phyloP scores from a whole-genome alignment of 64 coral and sea anemone genomes.

The Porites australiensis region DNA sequence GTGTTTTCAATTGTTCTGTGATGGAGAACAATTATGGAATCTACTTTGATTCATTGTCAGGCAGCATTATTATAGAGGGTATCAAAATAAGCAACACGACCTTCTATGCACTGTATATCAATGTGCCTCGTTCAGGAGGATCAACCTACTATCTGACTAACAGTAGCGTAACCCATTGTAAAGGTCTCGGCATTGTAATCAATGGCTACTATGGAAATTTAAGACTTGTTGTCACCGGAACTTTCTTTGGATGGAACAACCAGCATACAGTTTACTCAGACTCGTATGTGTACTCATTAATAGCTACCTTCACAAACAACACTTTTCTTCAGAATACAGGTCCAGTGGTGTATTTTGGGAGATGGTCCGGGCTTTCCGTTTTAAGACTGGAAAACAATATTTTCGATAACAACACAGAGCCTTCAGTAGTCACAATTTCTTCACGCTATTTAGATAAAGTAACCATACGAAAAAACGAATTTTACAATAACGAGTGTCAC shows the following conservation, averaged over 20 bases:
- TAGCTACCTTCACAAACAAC: background rate
- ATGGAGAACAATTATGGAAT: background rate
- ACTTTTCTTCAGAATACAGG: background rate
- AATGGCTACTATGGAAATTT: background rate
- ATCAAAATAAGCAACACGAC: slow-evolving; percentile 12
- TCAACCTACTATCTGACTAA: background rate
- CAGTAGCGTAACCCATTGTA: background rate
- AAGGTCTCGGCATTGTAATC: background rate
- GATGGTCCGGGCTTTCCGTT: background rate
- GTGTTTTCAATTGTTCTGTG: background rate
- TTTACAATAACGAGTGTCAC: slow-evolving; percentile 48
- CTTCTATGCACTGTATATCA: background rate
- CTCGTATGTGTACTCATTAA: background rate
- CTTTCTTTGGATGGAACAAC: slow-evolving; percentile 21
- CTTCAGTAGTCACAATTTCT: background rate
- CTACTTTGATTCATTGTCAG: background rate
- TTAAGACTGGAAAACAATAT: slow-evolving; percentile 21
- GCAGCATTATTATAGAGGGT: background rate
- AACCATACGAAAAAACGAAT: slow-evolving; percentile 38
- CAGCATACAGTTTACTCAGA: background rate
- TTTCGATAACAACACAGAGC: slow-evolving; percentile 18
- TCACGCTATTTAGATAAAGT: background rate
- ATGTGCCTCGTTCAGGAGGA: background rate
- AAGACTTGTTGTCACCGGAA: background rate
- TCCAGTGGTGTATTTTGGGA: background rate